Evolutionary conservation across 23 tunicate species (phyloP).

Genomic region (Ciona savignyi): DNA sequence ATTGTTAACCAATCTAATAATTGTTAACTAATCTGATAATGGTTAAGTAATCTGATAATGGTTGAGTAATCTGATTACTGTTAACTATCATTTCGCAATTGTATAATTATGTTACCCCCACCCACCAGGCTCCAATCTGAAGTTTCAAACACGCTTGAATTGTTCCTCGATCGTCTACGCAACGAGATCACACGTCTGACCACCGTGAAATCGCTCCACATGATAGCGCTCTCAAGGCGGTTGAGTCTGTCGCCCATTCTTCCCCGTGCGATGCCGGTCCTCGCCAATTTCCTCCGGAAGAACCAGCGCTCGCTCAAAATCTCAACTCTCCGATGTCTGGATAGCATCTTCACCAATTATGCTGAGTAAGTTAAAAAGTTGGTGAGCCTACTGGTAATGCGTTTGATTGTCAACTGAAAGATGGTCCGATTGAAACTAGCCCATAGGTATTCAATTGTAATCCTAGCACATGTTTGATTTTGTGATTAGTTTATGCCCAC

Average conservation of each 20-base stretch:
- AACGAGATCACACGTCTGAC: conserved; percentile 94
- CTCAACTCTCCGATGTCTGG: conserved; percentile 74
- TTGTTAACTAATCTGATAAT: too few species aligned
- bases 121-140: conserved; percentile 20
- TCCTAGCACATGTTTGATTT: too few species aligned
- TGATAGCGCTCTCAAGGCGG: conserved; percentile 40
- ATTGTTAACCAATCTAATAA: too few species aligned
- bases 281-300: conserved; percentile 92
- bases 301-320: conserved; percentile 82
- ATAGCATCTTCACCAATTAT: conserved; percentile 70
- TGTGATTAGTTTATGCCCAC: too few species aligned
- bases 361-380: conserved; percentile 43
- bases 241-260: conserved; percentile 49
- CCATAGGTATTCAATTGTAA: too few species aligned
- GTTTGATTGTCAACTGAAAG: too few species aligned
- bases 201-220: conserved; percentile 75
- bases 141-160: conserved; percentile 61
- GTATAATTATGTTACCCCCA: too few species aligned
- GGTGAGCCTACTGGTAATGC: too few species aligned
- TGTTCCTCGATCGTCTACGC: conserved; percentile 69
- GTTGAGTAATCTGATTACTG: too few species aligned
- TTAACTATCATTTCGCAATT: too few species aligned
- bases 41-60: too few species aligned
- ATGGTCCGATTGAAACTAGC: too few species aligned
- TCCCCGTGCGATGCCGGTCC: conserved; percentile 61